phyloP scores from a whole-genome alignment of 2,113 vertebrate genomes.

The Leuciscus idus region DNA sequence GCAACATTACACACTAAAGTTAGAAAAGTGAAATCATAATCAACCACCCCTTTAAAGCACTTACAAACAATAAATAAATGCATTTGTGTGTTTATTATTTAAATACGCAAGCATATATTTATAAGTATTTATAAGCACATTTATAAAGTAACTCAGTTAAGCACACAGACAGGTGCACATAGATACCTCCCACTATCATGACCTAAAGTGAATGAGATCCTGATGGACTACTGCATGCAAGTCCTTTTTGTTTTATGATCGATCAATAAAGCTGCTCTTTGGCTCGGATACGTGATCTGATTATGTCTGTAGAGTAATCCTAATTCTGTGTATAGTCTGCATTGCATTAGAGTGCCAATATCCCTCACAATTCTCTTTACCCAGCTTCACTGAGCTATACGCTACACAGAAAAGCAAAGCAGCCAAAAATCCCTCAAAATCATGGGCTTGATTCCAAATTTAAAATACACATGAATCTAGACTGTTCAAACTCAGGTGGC shows the following conservation, averaged over 20 bases:
- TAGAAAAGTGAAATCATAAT: too few species aligned
- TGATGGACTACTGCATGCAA: slow-evolving; percentile 66
- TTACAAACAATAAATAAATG: too few species aligned
- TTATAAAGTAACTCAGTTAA: too few species aligned
- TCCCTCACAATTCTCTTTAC: slow-evolving; percentile 25
- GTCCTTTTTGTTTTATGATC: slow-evolving; percentile 66
- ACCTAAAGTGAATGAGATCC: slow-evolving; percentile 5
- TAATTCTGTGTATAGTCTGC: slow-evolving; percentile 29
- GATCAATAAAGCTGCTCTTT: slow-evolving; percentile 67
- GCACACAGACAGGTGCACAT: slow-evolving; percentile 27
- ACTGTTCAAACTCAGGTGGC: slow-evolving; percentile 19
- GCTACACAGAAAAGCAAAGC: background rate
- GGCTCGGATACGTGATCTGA: slow-evolving; percentile 71
- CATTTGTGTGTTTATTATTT: too few species aligned
- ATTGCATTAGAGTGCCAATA: slow-evolving; percentile 37
- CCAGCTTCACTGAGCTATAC: background rate
- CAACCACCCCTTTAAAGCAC: too few species aligned
- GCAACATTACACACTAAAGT: too few species aligned
- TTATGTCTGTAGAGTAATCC: slow-evolving; percentile 61
- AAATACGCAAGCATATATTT: too few species aligned
- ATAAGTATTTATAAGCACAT: too few species aligned
- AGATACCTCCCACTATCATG: background rate
- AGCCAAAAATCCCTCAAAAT: background rate
- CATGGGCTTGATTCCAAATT: background rate
- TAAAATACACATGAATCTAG: slow-evolving; percentile 4